Conservation (phyloP, 2,888 invertebrate species). For the Dascillus cervinus region DNA sequence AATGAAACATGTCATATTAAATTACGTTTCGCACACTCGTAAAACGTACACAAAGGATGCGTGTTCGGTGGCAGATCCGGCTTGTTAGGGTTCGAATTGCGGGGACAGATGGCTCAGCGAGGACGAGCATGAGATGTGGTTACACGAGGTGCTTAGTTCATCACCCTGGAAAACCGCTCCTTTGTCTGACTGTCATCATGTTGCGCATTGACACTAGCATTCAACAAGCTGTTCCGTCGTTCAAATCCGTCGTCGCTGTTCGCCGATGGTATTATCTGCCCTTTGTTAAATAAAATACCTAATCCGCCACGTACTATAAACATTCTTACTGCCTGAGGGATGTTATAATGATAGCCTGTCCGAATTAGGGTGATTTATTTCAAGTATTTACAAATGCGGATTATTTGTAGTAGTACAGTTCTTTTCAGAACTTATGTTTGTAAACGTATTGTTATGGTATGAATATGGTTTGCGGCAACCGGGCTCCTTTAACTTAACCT, state of each 20-base stretch:
- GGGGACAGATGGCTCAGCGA: slow-evolving; percentile 23
- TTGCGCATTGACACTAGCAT: slow-evolving; percentile 37
- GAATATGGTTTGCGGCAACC: slow-evolving; percentile 17
- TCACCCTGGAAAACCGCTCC: slow-evolving; percentile 42
- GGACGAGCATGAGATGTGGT: slow-evolving; percentile 32
- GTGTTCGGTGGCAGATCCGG: slow-evolving; percentile 24
- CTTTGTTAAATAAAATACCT: slow-evolving; percentile 37
- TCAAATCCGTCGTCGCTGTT: slow-evolving; percentile 24
- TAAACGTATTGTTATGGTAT: slow-evolving; percentile 22
- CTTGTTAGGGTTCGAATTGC: slow-evolving; percentile 24
- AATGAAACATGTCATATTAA: slow-evolving; percentile 20
- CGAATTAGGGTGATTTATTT: slow-evolving; percentile 39
- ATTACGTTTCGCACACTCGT: slow-evolving; percentile 18
- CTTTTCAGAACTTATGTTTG: slow-evolving; percentile 28
- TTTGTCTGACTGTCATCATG: slow-evolving; percentile 40
- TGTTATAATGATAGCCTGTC: slow-evolving; percentile 32
- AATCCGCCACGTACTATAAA: slow-evolving; percentile 39
- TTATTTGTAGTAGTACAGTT: slow-evolving; percentile 25
- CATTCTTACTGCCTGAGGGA: slow-evolving; percentile 27
- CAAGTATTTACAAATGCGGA: slow-evolving; percentile 39
- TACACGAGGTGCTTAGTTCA: slow-evolving; percentile 39
- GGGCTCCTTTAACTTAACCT: slow-evolving; percentile 10
- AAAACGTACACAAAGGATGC: slow-evolving; percentile 23
- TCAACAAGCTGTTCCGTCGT: slow-evolving; percentile 36
- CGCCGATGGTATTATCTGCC: slow-evolving; percentile 29